Percentiles rank a stretch among this genome's conserved stretches.
Conservation (phyloP, 2,888 invertebrate species). For the Proisotoma minuta region DNA sequence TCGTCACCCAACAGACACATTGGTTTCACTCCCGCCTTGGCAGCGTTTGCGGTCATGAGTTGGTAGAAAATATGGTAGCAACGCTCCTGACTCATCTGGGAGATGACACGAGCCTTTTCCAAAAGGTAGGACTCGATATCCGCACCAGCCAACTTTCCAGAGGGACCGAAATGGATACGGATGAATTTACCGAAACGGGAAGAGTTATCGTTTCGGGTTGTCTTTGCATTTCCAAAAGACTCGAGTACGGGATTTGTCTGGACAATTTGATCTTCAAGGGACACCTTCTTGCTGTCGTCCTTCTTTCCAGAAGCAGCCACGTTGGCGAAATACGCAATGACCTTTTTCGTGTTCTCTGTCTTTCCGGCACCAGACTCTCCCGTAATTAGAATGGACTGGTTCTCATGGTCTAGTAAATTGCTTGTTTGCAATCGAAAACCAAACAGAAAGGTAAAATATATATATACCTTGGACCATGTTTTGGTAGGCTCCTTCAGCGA, state of each 20-base stretch:
- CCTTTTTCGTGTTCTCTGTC: constrained; percentile 99
- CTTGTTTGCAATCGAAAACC: background rate
- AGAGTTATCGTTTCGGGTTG: constrained; percentile 99
- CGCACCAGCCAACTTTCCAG: constrained; percentile 99
- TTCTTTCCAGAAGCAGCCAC: constrained; percentile 84
- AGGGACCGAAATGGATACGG: constrained; percentile 98
- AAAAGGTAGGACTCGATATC: constrained; percentile 99
- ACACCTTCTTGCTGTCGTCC: constrained; percentile 54
- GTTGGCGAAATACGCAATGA: constrained; percentile 99
- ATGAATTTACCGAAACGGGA: constrained; percentile 99
- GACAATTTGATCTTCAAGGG: constrained; percentile 92
- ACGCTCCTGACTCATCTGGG: constrained; percentile 90
- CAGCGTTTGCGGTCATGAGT: constrained; percentile 49
- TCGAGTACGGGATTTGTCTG: constrained; percentile 99
- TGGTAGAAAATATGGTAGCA: constrained; percentile 58
- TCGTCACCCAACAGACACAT: constrained; percentile 64
- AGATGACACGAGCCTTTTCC: constrained; percentile 99
- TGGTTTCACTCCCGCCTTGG: constrained; percentile 33
- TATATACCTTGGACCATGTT: constrained; percentile 95
- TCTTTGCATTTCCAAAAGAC: constrained; percentile 99
- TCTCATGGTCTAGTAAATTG: constrained; percentile 73
- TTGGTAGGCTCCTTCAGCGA: constrained; percentile 99
- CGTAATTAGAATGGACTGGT: constrained; percentile 99
- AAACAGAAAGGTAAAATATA: too few species aligned
- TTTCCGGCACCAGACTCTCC: constrained; percentile 99